Base-by-base conservation (phyloP, 2,888 invertebrate genomes). In the Rhopalosiphum nymphaeae region DNA sequence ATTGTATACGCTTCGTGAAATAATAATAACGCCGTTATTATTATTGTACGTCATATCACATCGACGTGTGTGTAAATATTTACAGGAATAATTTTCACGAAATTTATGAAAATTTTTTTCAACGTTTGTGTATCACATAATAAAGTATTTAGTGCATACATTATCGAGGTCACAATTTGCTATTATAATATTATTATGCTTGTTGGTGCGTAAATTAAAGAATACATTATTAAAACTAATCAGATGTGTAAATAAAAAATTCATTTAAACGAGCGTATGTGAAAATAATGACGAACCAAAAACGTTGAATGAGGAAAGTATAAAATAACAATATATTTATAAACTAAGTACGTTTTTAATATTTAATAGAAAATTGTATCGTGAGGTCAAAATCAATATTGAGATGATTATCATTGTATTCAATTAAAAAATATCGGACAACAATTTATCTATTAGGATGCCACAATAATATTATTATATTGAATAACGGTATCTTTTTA, bases 171-270 rank as follows among this genome's bases (percentile, higher is more conserved):
- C 67, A 36, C n/a, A 36, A 67, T 67, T 67, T 21, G n/a, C n/a
- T 36, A 67, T 67, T 36, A 36, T 21, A 67, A 67, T 36, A 67
- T 67, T 67, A 67, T 67, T 67, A 67, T 36, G n/a, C 67, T 36
- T n/a, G 16, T n/a, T 36, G 67, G 21, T 67, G 7, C 67, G 67
- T 67, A 67, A 67, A 67, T 67, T 36, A 67, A 67, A 67, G 67
- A 67, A 67, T 67, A 67, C 36, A 67, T 67, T 67, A 67, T 67
- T 67, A 67, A 67, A 67, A 67, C 16, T 67, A 67, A 67, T 67
- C 67, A 67, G 36, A 36, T 67, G 7, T 36, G 16, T 67, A 67
- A 67, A 67, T 67, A 36, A 67, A 67, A 67, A 67, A 67, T 67
- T n/a, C 67, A 67, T 67, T 67, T 16, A 2, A 67, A 67, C 67